Percentiles rank a stretch among this genome's conserved stretches.
These are phyloP conservation scores for Chaetodon auriga DNA, from an alignment of 2,113 vertebrate genomes.

Conservation along the genomic window DNA sequence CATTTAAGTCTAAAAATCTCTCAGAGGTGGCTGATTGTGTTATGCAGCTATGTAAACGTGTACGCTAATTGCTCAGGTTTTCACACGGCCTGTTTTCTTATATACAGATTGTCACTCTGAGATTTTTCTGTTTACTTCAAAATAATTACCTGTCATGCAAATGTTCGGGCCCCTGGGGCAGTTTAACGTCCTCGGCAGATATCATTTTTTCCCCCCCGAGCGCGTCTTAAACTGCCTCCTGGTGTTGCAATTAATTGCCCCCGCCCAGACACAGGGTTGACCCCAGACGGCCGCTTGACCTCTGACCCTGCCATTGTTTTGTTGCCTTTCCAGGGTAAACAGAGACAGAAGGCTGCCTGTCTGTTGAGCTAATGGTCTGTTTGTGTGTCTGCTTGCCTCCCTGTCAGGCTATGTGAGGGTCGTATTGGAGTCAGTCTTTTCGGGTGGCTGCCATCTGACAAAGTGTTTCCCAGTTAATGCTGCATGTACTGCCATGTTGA, in stretches of 20 bases:
- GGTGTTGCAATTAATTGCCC: constrained; percentile 64
- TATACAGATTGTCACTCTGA: constrained; percentile 6
- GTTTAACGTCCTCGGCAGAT: constrained; percentile 58
- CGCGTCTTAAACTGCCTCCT: constrained; percentile 58
- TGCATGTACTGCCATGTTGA: not conserved
- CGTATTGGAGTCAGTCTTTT: not conserved
- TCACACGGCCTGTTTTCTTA: not conserved
- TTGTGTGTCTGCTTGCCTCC: constrained; percentile 7
- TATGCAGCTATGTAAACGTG: constrained; percentile 5
- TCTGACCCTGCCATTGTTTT: constrained; percentile 70
- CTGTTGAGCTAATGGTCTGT: constrained; percentile 42
- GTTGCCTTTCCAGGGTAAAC: constrained; percentile 62
- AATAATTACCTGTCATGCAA: constrained; percentile 64
- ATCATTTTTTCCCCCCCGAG: constrained; percentile 63
- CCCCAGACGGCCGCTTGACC: constrained; percentile 70
- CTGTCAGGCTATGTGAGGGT: not conserved
- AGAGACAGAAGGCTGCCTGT: constrained; percentile 61
- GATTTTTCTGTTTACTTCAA: constrained; percentile 56
- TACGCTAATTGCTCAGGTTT: constrained; percentile 27
- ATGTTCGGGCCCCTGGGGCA: constrained; percentile 47
- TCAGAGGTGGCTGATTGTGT: constrained; percentile 30
- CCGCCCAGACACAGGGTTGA: constrained; percentile 53
- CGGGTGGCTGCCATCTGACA: too few species aligned
- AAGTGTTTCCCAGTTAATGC: too few species aligned
- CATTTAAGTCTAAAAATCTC: constrained; percentile 35